Base-by-base conservation (phyloP, 2,888 invertebrate species). In the Eueremaeus valkanovi region DNA sequence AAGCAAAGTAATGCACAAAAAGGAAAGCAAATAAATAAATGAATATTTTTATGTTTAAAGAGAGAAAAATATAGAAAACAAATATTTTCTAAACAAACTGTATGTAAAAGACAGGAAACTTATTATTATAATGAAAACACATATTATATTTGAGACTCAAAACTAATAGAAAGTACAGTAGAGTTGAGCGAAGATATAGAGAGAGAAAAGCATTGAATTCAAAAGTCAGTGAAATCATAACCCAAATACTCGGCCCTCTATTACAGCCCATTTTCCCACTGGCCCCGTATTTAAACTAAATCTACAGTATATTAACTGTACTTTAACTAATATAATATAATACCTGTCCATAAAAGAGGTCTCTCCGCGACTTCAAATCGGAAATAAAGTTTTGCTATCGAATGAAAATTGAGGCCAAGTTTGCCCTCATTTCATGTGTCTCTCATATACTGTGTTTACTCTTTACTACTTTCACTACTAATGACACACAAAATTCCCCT, bases 371-470 rank as follows among this genome's bases (percentile, higher is more conserved):
- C 51, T 58, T 58, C 31, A 58, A 58, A 58, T 27, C 58, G 58
- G 58, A 58, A 58, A 58, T 58, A 58, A 58, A 9, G 21, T 58
- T 27, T 31, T 8, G 27, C 21, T 13, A n/a, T n/a, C n/a, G n/a
- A n/a, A n/a, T n/a, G 29, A 58, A 58, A 58, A 58, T 58, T 58
- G 16, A 58, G 58, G 58, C 58, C 58, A 58, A 58, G 58, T 58
- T 58, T 58, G 58, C 31, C 58, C 58, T 58, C 58, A 58, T 58
- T 58, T 58, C 58, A n/a, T n/a, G 58, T 58, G 18, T 58, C 58
- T 58, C 24, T 58, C 29, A 58, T 51, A 58, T 58, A 29, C 58
- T 58, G n/a, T n/a, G n/a, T n/a, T n/a, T n/a, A n/a, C n/a, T n/a
- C n/a, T 58, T 29, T 27, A 58, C 31, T 58, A 58, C 58, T 29